Evolutionary conservation across 2,797 vertebrate genomes (phyloP).

Genomic region (Aulostomus chinensis): DNA sequence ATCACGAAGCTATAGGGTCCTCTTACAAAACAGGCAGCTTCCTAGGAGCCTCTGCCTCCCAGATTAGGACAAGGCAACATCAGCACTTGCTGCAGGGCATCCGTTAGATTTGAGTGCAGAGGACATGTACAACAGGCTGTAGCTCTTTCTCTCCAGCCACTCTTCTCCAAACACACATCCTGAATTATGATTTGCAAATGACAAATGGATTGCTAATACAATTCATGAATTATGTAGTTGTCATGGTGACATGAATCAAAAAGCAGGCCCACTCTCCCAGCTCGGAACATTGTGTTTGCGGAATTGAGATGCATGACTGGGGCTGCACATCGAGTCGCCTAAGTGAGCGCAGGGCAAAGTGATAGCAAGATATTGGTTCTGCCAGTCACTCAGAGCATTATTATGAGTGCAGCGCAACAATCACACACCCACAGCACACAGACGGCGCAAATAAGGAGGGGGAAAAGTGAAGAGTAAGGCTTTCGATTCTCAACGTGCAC

Average conservation of each 20-base stretch:
- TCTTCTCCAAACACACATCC: slow-evolving; percentile 52
- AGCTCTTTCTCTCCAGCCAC: slow-evolving; percentile 19
- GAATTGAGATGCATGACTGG: slow-evolving; percentile 78
- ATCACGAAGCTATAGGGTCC: slow-evolving; percentile 53
- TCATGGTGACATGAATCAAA: slow-evolving; percentile 84
- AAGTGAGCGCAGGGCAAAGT: slow-evolving; percentile 57
- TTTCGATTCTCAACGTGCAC: slow-evolving; percentile 26
- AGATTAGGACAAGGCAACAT: slow-evolving; percentile 43
- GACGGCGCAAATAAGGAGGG: slow-evolving; percentile 49
- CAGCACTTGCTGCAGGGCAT: slow-evolving; percentile 30
- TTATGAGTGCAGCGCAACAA: slow-evolving; percentile 69
- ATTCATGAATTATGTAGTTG: slow-evolving; percentile 86
- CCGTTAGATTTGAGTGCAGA: slow-evolving; percentile 10
- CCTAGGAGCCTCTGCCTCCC: slow-evolving; percentile 31
- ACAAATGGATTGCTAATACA: slow-evolving; percentile 83
- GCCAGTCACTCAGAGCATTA: slow-evolving; percentile 73
- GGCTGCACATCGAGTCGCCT: slow-evolving; percentile 53
- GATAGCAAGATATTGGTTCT: slow-evolving; percentile 74
- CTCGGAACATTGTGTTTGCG: slow-evolving; percentile 75
- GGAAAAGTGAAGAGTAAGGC: slow-evolving; percentile 40
- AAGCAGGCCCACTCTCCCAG: slow-evolving; percentile 61
- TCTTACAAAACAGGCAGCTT: slow-evolving; percentile 33
- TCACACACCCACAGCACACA: slow-evolving; percentile 62
- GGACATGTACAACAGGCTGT: slow-evolving; percentile 34
- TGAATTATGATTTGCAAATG: slow-evolving; percentile 80